Conservation (phyloP, 2,888 invertebrate species). For the Sinopyrophorus schimmeli region DNA sequence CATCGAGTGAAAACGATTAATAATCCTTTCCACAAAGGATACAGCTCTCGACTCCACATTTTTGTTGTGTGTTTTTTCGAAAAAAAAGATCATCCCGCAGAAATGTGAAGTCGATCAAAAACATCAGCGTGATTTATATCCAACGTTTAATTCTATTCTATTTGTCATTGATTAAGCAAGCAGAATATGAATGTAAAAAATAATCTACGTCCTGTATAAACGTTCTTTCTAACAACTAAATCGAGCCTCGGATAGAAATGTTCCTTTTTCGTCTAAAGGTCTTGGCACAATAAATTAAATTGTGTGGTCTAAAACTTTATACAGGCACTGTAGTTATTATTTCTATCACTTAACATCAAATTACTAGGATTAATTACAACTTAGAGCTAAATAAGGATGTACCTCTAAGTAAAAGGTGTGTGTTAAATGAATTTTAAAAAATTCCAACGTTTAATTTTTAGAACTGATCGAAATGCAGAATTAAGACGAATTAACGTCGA, state of each 20-base stretch:
- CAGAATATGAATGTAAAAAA: constrained; percentile 15
- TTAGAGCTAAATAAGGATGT: no score
- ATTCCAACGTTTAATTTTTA: constrained; percentile 3
- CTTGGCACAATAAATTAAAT: no score
- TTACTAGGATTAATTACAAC: constrained; percentile 13
- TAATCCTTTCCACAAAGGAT: constrained; percentile 10
- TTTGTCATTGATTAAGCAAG: constrained; percentile 22
- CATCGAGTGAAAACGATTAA: constrained; percentile 17
- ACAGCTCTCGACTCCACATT: constrained; percentile 10
- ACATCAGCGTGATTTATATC: constrained; percentile 5
- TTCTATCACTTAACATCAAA: constrained; percentile 22
- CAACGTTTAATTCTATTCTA: constrained; percentile 16
- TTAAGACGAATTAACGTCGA: constrained; percentile 7
- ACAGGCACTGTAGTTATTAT: constrained; percentile 15
- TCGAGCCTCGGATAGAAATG: no score
- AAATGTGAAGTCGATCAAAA: constrained; percentile 9
- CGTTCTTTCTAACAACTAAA: no score
- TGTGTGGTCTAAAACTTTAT: no score
- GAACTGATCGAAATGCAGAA: neutral
- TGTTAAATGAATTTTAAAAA: no score
- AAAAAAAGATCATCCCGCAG: neutral
- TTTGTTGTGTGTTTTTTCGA: no score
- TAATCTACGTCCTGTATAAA: constrained; percentile 15
- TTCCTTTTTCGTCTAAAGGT: no score
- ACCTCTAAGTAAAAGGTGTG: no score